phyloP scores from a whole-genome alignment of 2,113 vertebrate species.

The Callionymus lyra region DNA sequence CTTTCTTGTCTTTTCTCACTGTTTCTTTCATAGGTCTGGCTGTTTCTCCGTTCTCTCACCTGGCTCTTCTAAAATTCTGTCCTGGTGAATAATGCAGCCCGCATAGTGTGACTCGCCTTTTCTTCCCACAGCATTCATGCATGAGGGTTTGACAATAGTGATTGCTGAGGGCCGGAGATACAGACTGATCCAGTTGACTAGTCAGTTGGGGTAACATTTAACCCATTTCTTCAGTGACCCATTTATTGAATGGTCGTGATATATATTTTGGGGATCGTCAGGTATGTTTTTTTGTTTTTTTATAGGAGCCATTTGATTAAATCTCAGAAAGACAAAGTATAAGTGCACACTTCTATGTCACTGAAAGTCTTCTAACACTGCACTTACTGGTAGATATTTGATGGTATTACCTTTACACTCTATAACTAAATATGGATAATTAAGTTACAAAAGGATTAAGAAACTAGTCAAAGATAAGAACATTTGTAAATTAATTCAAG shows the following conservation, averaged over 20 bases:
- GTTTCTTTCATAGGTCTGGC: background rate
- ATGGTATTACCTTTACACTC: no score
- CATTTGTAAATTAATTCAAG: no score
- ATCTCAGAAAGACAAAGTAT: no score
- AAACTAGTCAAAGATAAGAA: no score
- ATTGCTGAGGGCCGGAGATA: conserved; percentile 34
- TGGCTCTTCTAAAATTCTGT: conserved; percentile 10
- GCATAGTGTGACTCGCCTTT: conserved; percentile 15
- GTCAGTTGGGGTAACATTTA: conserved; percentile 18
- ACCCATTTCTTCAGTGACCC: no score
- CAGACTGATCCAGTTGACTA: conserved; percentile 35
- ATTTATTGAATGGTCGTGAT: background rate
- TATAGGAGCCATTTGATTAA: no score
- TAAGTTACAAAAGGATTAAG: no score
- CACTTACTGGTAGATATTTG: no score
- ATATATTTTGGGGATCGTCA: conserved; percentile 6
- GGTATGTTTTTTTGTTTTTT: no score
- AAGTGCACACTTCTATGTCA: no score
- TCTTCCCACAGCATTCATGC: conserved; percentile 22
- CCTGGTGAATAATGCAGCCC: conserved; percentile 44
- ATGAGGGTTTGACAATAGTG: conserved; percentile 28
- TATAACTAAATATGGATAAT: no score
- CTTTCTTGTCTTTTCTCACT: conserved; percentile 9
- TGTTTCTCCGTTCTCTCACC: conserved; percentile 17
- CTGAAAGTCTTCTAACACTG: no score